These are phyloP conservation scores for Lampris incognitus DNA, from an alignment of 2,113 vertebrate species.

Conservation along the genomic window DNA sequence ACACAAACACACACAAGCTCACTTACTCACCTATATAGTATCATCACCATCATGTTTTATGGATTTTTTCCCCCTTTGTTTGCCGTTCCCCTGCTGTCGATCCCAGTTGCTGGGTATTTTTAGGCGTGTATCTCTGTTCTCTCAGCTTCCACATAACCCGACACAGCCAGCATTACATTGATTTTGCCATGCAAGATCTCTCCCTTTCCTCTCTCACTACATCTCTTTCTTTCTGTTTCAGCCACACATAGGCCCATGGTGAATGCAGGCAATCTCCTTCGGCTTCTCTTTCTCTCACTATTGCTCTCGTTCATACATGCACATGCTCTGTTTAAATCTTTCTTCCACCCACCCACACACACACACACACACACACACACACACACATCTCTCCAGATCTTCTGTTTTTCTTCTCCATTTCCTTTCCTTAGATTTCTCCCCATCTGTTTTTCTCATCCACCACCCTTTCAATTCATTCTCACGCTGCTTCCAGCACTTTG, in stretches of 20 bases:
- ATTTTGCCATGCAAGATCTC: conserved; percentile 49
- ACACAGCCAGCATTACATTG: conserved; percentile 58
- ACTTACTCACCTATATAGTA: conserved; percentile 50
- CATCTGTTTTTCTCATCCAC: conserved; percentile 45
- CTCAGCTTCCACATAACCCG: conserved; percentile 42
- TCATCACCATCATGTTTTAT: conserved; percentile 60
- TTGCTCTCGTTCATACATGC: background rate
- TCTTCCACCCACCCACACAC: background rate
- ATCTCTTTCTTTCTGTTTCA: background rate
- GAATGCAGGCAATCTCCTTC: background rate
- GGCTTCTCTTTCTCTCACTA: background rate
- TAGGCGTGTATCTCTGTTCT: conserved; percentile 52
- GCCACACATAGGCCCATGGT: background rate
- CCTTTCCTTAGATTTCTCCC: conserved; percentile 39
- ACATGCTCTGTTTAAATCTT: background rate
- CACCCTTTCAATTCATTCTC: conserved; percentile 30
- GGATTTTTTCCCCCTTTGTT: conserved; percentile 35
- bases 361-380: conserved; percentile 2
- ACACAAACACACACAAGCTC: conserved; percentile 17
- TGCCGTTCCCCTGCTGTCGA: conserved; percentile 41
- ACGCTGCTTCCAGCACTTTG: conserved; percentile 49
- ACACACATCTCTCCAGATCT: conserved; percentile 18
- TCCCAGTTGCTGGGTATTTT: conserved; percentile 55
- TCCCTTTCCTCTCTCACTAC: conserved; percentile 10
- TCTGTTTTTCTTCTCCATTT: conserved; percentile 19